A percentile compares a stretch with the other conserved stretches of the same genome.
phyloP scores from a whole-genome alignment of 1,140 invertebrate genomes.

The Hycleus phaleratus region DNA sequence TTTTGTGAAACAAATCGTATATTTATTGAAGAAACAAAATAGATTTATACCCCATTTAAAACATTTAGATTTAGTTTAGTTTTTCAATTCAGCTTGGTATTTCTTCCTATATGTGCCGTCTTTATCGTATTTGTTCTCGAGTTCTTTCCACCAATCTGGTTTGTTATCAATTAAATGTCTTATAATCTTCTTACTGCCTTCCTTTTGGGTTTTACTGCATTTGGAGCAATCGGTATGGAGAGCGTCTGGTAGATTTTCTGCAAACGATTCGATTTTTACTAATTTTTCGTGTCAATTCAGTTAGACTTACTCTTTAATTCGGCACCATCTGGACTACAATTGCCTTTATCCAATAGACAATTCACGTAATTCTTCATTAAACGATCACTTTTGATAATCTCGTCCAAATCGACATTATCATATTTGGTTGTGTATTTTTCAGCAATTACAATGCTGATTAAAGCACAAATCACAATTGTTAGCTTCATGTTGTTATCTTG shows the following conservation, averaged over 20 bases:
- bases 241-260: conserved; percentile 53
- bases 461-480: not conserved
- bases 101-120: conserved; percentile 43
- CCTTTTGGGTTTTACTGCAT: conserved; percentile 57
- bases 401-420: conserved; percentile 62
- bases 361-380: conserved; percentile 55
- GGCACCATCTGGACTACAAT: conserved; percentile 58
- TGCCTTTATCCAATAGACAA: conserved; percentile 56
- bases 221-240: conserved; percentile 55
- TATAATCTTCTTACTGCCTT: conserved; percentile 56
- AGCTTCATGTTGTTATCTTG: not conserved
- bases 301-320: conserved; percentile 56
- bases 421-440: conserved; percentile 59
- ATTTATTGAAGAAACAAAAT: too few species aligned
- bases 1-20: too few species aligned
- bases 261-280: conserved; percentile 4
- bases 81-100: conserved; percentile 29
- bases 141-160: conserved; percentile 46
- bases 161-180: conserved; percentile 48
- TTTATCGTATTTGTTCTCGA: conserved; percentile 52
- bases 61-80: not conserved
- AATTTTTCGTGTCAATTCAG: not conserved
- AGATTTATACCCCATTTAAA: too few species aligned
- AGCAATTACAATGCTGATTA: not conserved
- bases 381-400: conserved; percentile 56